These are phyloP conservation scores for Parambassis ranga DNA, from an alignment of 2,797 vertebrate genomes.

Conservation along the genomic window DNA sequence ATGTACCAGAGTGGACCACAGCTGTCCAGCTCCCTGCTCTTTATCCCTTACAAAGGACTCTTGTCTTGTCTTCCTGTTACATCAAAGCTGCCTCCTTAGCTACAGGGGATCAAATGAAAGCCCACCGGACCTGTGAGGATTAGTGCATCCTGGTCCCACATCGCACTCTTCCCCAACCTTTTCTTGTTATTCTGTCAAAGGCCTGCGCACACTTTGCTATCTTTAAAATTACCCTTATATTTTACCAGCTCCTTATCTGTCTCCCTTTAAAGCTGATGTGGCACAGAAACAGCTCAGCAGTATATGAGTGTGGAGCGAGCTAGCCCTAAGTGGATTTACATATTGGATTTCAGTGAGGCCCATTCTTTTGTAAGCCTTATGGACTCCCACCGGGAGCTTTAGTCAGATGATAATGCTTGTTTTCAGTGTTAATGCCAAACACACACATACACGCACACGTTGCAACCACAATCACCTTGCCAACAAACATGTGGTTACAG, in stretches of 20 bases:
- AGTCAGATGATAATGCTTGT: slow-evolving; percentile 79
- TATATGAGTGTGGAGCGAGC: slow-evolving; percentile 45
- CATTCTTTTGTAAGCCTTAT: slow-evolving; percentile 68
- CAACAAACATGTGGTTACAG: slow-evolving; percentile 65
- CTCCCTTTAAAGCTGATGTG: slow-evolving; percentile 43
- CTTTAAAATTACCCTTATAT: slow-evolving; percentile 41
- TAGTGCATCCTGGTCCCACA: slow-evolving; percentile 30
- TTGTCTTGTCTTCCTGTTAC: slow-evolving; percentile 53
- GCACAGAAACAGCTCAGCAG: slow-evolving; percentile 36
- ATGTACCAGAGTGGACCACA: slow-evolving; percentile 38
- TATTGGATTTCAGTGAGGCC: slow-evolving; percentile 79
- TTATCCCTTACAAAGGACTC: slow-evolving; percentile 51
- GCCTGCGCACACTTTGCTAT: slow-evolving; percentile 19
- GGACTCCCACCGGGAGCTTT: slow-evolving; percentile 75
- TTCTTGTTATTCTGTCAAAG: slow-evolving; percentile 38
- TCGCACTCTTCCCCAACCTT: slow-evolving; percentile 20
- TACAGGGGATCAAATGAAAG: slow-evolving; percentile 60
- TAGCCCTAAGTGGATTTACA: slow-evolving; percentile 81
- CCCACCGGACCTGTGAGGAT: slow-evolving; percentile 58
- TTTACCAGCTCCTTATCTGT: slow-evolving; percentile 26
- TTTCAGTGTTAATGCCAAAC: slow-evolving; percentile 76
- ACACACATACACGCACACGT: slow-evolving; percentile 39
- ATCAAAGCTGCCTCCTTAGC: slow-evolving; percentile 60
- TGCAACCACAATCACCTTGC: slow-evolving; percentile 45
- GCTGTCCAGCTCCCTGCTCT: slow-evolving; percentile 54